These are phyloP conservation scores for Prunella himalayana DNA, from an alignment of 2,113 vertebrate species.

Conservation along the genomic window DNA sequence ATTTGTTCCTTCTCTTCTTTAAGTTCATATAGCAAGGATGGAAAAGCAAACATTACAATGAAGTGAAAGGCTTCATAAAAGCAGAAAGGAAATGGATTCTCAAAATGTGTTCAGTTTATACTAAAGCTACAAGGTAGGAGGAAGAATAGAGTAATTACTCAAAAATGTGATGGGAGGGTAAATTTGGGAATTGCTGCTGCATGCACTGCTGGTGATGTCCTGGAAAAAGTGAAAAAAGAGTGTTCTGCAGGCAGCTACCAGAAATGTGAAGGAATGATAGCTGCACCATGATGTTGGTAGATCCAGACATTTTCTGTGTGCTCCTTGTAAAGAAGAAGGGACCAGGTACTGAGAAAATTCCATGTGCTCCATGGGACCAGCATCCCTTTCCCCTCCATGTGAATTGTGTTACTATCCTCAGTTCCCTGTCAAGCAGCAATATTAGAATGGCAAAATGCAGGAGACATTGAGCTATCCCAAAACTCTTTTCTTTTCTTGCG, in stretches of 20 bases:
- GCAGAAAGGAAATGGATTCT: neutral
- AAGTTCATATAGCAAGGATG: neutral
- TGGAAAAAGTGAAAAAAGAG: neutral
- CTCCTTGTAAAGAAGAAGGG: neutral
- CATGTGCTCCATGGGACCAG: rapidly evolving
- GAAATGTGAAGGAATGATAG: neutral
- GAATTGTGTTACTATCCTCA: neutral
- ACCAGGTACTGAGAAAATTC: neutral
- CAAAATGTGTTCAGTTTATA: neutral
- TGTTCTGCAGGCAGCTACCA: neutral
- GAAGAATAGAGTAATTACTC: neutral
- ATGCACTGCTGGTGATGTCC: rapidly evolving
- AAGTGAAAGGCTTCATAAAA: neutral
- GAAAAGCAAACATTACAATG: neutral
- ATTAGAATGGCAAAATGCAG: neutral
- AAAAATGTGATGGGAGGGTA: neutral
- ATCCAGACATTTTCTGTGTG: rapidly evolving
- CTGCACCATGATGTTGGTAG: neutral
- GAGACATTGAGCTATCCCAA: neutral
- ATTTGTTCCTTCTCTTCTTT: neutral
- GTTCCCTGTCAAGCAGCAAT: neutral
- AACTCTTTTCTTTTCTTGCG: neutral
- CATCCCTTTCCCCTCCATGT: neutral
- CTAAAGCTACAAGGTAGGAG: neutral
- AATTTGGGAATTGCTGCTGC: neutral